Evolutionary conservation across 1,140 invertebrate species (phyloP).

Genomic region (Mylabris phalerata): DNA sequence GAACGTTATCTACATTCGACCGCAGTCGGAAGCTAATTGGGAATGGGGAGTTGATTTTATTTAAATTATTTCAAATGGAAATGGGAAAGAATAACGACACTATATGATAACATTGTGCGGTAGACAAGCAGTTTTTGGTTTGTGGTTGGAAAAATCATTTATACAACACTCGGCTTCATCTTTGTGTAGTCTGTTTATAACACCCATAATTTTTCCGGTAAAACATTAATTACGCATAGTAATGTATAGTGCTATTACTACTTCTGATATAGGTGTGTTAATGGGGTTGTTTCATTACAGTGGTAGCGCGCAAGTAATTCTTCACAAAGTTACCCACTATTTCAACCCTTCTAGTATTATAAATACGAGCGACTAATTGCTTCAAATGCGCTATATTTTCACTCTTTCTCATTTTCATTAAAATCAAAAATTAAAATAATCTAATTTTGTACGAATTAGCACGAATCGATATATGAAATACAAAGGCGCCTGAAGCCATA

Average conservation of each 20-base stretch:
- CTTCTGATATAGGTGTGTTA: conserved; percentile 8
- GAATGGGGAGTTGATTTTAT: no score
- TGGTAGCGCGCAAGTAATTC: conserved; percentile 1
- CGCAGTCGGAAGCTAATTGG: no score
- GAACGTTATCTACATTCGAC: no score
- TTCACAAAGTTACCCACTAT: conserved; percentile 1
- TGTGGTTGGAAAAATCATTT: conserved; percentile 5
- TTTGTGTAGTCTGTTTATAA: conserved; percentile 14
- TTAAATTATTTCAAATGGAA: no score
- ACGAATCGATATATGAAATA: no score
- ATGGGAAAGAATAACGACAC: no score
- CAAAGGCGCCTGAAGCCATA: no score
- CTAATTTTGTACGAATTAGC: no score
- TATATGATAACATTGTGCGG: no score
- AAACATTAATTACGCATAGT: conserved; percentile 17
- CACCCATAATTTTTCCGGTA: conserved; percentile 6
- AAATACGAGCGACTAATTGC: conserved; percentile 3
- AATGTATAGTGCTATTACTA: conserved; percentile 2
- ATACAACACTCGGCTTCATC: conserved; percentile 6
- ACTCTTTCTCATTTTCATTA: no score
- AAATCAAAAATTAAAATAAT: no score
- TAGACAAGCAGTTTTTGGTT: no score
- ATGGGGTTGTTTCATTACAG: conserved; percentile 7
- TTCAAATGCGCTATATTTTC: background rate
- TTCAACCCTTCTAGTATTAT: background rate